Conservation (phyloP, 2,888 invertebrate species). For the Cantharis nigra region DNA sequence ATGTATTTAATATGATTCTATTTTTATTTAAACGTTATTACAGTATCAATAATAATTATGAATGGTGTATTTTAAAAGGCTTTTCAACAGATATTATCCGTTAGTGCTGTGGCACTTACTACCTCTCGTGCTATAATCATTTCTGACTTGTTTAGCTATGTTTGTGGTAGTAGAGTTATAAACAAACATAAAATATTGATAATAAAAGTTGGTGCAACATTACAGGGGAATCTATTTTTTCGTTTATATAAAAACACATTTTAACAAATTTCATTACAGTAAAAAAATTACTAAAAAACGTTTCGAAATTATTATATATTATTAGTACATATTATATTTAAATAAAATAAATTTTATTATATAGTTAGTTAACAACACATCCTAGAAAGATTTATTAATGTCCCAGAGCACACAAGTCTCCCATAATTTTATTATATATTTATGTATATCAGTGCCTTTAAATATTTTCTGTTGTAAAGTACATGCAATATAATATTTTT, state of each 20-base stretch:
- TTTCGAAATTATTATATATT: slow-evolving; percentile 39
- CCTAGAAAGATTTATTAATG: slow-evolving; percentile 21
- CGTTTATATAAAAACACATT: slow-evolving; percentile 28
- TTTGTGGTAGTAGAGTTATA: neutral
- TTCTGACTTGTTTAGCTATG: slow-evolving; percentile 8
- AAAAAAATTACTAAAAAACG: slow-evolving; percentile 41
- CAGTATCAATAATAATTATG: slow-evolving; percentile 25
- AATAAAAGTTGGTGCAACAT: slow-evolving; percentile 8
- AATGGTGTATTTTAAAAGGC: slow-evolving; percentile 35
- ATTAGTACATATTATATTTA: slow-evolving; percentile 24
- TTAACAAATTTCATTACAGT: slow-evolving; percentile 36
- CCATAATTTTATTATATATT: slow-evolving; percentile 8
- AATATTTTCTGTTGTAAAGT: slow-evolving; percentile 14
- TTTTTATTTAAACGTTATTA: slow-evolving; percentile 22
- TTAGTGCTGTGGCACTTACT: slow-evolving; percentile 23
- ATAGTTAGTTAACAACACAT: slow-evolving; percentile 22
- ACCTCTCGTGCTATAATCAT: slow-evolving; percentile 17
- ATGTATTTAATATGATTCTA: neutral
- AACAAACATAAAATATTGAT: slow-evolving; percentile 5
- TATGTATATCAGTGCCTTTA: slow-evolving; percentile 18
- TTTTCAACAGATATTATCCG: slow-evolving; percentile 23
- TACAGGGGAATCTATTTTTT: slow-evolving; percentile 12
- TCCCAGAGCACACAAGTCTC: slow-evolving; percentile 23
- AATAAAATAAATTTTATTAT: slow-evolving; percentile 28
- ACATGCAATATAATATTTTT: slow-evolving; percentile 15